These are phyloP conservation scores for Microchrysa polita DNA, from an alignment of 2,888 invertebrate genomes.

Conservation along the genomic window DNA sequence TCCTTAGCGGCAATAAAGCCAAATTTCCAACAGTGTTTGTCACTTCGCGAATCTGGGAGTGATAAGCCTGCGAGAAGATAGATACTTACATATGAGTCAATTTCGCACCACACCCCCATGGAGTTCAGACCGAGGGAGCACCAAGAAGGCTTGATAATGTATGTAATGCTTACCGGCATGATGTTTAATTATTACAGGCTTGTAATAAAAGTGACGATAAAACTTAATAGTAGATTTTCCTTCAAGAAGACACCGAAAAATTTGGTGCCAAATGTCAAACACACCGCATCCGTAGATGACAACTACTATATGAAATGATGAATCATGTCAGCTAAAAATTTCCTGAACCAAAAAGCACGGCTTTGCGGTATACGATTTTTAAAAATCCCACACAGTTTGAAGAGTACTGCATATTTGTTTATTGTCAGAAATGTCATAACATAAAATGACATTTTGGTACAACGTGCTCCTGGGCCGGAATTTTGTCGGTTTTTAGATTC, in stretches of 20 bases:
- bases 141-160: not conserved
- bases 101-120: not conserved
- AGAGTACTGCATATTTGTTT: not conserved
- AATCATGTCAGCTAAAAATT: not conserved
- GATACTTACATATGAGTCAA: not conserved
- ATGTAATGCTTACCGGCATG: not conserved
- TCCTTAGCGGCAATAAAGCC: constrained; percentile 90
- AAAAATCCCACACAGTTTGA: not conserved
- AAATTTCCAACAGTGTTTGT: constrained; percentile 87
- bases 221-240: not conserved
- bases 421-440: not conserved
- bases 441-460: too few relatives aligned
- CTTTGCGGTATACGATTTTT: not conserved
- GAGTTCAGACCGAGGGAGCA: too few relatives aligned
- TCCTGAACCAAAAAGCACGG: not conserved
- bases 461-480: not conserved
- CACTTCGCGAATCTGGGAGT: constrained; percentile 85
- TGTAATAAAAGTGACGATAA: not conserved
- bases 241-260: not conserved
- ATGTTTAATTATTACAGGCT: not conserved
- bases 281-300: not conserved
- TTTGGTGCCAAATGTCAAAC: not conserved
- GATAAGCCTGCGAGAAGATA: constrained; percentile 80
- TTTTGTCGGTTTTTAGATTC: not conserved
- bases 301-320: not conserved